Evolutionary conservation across 2,888 invertebrate genomes (phyloP).

Genomic region (Laothoe populi): DNA sequence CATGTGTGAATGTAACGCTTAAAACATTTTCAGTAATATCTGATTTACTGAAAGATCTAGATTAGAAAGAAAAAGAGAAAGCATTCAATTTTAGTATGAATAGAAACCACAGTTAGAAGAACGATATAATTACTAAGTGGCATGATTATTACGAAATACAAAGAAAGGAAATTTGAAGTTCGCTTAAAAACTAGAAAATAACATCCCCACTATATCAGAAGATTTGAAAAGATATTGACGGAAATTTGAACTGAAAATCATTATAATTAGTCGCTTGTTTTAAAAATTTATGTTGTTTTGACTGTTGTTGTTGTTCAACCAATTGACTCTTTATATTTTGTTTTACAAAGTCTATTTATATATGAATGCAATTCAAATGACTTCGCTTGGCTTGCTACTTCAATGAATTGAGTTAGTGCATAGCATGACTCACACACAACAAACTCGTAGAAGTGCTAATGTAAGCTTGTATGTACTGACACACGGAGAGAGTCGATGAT

Average conservation of each 20-base stretch:
- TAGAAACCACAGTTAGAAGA: background rate
- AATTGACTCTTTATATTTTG: too few relatives aligned
- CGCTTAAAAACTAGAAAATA: too few relatives aligned
- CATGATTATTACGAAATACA: background rate
- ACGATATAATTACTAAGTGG: background rate
- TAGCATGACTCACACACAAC: background rate
- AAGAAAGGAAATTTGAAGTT: background rate
- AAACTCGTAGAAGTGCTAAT: background rate
- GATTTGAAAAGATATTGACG: too few relatives aligned
- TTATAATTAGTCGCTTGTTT: too few relatives aligned
- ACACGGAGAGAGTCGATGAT: constrained; percentile 22
- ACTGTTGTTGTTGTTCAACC: too few relatives aligned
- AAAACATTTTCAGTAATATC: background rate
- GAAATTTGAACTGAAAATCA: too few relatives aligned
- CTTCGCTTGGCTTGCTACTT: background rate
- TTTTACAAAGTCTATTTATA: too few relatives aligned
- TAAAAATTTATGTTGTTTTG: too few relatives aligned
- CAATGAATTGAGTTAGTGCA: constrained; percentile 6
- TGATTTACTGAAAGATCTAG: too few relatives aligned
- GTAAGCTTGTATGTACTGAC: constrained; percentile 17
- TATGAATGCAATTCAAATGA: background rate
- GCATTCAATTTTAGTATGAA: background rate
- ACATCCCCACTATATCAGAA: too few relatives aligned
- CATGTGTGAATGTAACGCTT: constrained; percentile 1
- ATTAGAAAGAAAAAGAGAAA: too few relatives aligned